Conservation (phyloP, 1,140 invertebrate species). For the Adelges cooleyi region DNA sequence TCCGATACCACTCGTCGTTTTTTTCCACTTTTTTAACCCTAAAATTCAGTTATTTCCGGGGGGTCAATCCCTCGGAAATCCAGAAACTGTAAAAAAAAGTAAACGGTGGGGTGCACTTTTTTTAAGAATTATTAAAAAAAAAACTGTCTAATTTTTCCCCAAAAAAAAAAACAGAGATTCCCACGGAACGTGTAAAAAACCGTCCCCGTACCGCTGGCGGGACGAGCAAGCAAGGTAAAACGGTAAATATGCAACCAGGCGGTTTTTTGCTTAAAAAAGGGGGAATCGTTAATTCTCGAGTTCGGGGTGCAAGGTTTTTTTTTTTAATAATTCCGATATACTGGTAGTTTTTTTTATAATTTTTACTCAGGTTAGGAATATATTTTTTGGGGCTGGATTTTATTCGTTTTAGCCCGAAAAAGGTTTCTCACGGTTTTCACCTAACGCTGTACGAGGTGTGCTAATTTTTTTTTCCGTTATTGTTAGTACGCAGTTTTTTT, state of each 20-base stretch:
- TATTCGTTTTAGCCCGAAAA: slow-evolving; percentile 9
- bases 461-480: slow-evolving; percentile 25
- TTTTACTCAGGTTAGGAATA: slow-evolving; percentile 7
- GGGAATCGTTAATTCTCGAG: slow-evolving; percentile 15
- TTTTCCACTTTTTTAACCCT: slow-evolving; percentile 25
- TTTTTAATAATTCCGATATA: slow-evolving; percentile 17
- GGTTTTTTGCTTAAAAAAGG: slow-evolving; percentile 12
- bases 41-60: slow-evolving; percentile 21
- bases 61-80: slow-evolving; percentile 9
- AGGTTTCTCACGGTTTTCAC: slow-evolving; percentile 24
- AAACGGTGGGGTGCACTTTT: neutral
- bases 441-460: neutral
- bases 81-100: neutral
- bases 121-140: slow-evolving; percentile 13
- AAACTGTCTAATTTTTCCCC: slow-evolving; percentile 1
- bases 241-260: neutral
- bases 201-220: neutral
- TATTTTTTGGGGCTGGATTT: slow-evolving; percentile 12
- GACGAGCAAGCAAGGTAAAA: no score
- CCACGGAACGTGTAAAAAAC: slow-evolving; percentile 12
- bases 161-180: slow-evolving; percentile 17
- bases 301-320: neutral
- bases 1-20: neutral
- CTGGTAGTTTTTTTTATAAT: neutral
- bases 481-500: slow-evolving; percentile 4